A percentile compares a stretch with the other conserved stretches of the same genome.
Conservation (phyloP, 1,140 invertebrate species). For the Diabrotica virgifera region DNA sequence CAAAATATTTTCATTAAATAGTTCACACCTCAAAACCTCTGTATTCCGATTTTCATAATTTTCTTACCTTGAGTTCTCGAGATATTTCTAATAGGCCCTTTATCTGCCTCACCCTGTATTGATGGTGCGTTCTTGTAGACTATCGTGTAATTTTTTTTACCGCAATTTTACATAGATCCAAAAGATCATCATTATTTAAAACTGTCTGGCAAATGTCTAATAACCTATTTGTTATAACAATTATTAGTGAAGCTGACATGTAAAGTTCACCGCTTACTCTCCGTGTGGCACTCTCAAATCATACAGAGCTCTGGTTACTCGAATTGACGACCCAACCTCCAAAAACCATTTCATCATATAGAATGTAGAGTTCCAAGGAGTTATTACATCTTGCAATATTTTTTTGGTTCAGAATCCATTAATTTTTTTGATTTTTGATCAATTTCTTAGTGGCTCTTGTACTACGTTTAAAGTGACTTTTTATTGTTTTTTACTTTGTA, state of each 20-base stretch:
- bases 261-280: not conserved
- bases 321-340: conserved; percentile 27
- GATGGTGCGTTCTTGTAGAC: no score
- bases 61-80: no score
- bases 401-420: no score
- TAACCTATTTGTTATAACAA: conserved; percentile 21
- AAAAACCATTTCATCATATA: conserved; percentile 43
- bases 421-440: not conserved
- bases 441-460: conserved; percentile 31
- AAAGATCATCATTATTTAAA: not conserved
- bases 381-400: conserved; percentile 29
- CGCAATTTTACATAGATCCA: no score
- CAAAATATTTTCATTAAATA: no score
- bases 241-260: conserved; percentile 35
- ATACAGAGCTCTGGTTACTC: conserved; percentile 21
- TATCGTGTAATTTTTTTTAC: no score
- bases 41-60: no score
- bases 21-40: no score
- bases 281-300: conserved; percentile 34
- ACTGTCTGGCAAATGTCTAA: conserved; percentile 11
- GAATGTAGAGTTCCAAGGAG: conserved; percentile 44
- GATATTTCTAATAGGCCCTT: no score
- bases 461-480: conserved; percentile 37
- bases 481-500: conserved; percentile 16
- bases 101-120: no score